Percentiles rank a stretch among this genome's conserved stretches.
Evolutionary conservation across 2,888 invertebrate genomes (phyloP).

Genomic region (Andrena bucephala): DNA sequence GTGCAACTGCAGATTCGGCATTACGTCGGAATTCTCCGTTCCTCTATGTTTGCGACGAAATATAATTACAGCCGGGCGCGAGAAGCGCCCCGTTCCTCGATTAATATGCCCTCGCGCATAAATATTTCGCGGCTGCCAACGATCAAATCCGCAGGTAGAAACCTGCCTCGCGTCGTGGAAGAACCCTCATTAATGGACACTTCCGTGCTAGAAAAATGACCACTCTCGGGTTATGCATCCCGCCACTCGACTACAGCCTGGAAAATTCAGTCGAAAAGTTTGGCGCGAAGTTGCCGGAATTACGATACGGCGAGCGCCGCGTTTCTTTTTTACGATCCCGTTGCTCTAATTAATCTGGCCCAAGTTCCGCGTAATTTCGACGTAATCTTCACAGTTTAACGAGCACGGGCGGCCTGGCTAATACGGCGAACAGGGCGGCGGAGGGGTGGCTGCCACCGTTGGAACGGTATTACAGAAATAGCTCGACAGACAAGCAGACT

Average conservation of each 20-base stretch:
- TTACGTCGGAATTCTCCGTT: constrained; percentile 41
- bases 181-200: neutral
- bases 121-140: constrained; percentile 13
- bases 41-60: constrained; percentile 43
- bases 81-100: neutral
- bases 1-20: constrained; percentile 57
- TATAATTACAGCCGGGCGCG: constrained; percentile 54
- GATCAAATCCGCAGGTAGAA: neutral
- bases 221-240: neutral
- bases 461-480: constrained; percentile 12
- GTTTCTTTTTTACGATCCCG: neutral
- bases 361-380: constrained; percentile 26
- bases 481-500: constrained; percentile 38
- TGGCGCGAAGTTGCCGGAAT: neutral
- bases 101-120: constrained; percentile 22
- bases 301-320: neutral
- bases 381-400: constrained; percentile 36
- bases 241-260: neutral
- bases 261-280: neutral
- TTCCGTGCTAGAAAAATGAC: neutral
- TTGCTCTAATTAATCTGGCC: constrained; percentile 33
- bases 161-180: too few relatives aligned
- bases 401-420: constrained; percentile 13
- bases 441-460: neutral
- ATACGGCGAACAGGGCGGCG: constrained; percentile 7